These are phyloP conservation scores for Tangara arthus DNA, from an alignment of 2,797 vertebrate genomes.

Conservation along the genomic window DNA sequence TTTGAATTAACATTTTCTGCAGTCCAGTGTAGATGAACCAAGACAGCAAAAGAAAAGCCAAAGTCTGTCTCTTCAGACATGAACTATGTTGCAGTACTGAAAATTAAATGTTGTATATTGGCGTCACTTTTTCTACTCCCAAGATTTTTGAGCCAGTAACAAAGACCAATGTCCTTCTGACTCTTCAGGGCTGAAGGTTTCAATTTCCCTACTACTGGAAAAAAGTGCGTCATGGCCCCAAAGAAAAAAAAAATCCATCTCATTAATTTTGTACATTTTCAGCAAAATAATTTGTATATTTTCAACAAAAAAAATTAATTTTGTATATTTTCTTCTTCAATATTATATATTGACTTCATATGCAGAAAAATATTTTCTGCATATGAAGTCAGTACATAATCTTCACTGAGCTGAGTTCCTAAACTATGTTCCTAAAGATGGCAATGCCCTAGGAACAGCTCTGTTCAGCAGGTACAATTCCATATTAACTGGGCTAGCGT, in stretches of 20 bases:
- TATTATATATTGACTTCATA: too few relatives aligned
- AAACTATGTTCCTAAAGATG: neutral
- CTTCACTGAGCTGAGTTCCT: neutral
- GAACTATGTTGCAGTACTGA: neutral
- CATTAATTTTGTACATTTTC: conserved; percentile 8
- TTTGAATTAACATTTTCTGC: neutral
- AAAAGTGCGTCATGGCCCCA: neutral
- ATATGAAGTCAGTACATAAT: neutral
- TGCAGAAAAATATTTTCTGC: neutral
- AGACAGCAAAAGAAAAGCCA: neutral
- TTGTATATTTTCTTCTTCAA: too few relatives aligned
- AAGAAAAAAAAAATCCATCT: neutral
- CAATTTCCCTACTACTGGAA: neutral
- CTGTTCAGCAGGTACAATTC: neutral
- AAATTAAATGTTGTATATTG: neutral
- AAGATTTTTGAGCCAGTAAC: conserved; percentile 1
- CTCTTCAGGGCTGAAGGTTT: neutral
- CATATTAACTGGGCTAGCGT: neutral
- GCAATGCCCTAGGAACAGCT: neutral
- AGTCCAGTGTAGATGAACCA: neutral
- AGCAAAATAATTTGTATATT: neutral
- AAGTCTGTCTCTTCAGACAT: neutral
- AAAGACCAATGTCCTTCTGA: neutral
- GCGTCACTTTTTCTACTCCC: neutral
- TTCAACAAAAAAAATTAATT: too few relatives aligned